These are phyloP conservation scores for Motacilla tschutschensis DNA, from an alignment of 2,113 vertebrate genomes.

Conservation along the genomic window DNA sequence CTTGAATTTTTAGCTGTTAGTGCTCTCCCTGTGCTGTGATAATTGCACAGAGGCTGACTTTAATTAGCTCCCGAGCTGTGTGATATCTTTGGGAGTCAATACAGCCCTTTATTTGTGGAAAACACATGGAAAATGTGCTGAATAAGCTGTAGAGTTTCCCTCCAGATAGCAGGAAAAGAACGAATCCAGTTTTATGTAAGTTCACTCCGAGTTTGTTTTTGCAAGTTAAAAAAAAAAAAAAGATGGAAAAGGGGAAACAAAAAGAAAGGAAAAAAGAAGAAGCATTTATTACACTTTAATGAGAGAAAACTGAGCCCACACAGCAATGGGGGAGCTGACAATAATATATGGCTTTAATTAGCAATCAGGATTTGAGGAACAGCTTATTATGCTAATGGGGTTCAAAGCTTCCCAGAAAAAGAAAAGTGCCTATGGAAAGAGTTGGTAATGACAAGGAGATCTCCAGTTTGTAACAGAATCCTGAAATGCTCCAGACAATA, in stretches of 20 bases:
- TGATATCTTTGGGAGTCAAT: background rate
- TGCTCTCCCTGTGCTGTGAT: background rate
- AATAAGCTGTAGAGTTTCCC: background rate
- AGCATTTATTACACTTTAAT: conserved; percentile 57
- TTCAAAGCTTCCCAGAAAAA: conserved; percentile 46
- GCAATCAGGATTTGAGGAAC: conserved; percentile 59
- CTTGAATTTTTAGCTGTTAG: background rate
- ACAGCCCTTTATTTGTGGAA: background rate
- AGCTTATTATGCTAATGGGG: conserved; percentile 50
- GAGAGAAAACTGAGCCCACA: conserved; percentile 30
- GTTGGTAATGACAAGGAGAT: conserved; percentile 41
- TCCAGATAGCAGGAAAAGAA: background rate
- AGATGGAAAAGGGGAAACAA: background rate
- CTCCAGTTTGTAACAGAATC: conserved; percentile 45
- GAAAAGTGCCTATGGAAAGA: conserved; percentile 45
- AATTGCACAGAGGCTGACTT: background rate
- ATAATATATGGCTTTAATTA: conserved; percentile 67
- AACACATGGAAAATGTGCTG: background rate
- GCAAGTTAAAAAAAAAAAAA: background rate
- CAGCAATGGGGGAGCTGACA: conserved; percentile 51
- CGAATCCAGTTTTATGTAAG: background rate
- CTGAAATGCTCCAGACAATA: conserved; percentile 39
- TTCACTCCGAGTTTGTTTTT: conserved; percentile 4
- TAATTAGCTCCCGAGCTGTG: conserved; percentile 29
- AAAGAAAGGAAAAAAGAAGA: background rate